Percentiles rank a stretch among this genome's conserved stretches.
Evolutionary conservation across 2,113 vertebrate genomes (phyloP).

Genomic region (Thalassoma bifasciatum): DNA sequence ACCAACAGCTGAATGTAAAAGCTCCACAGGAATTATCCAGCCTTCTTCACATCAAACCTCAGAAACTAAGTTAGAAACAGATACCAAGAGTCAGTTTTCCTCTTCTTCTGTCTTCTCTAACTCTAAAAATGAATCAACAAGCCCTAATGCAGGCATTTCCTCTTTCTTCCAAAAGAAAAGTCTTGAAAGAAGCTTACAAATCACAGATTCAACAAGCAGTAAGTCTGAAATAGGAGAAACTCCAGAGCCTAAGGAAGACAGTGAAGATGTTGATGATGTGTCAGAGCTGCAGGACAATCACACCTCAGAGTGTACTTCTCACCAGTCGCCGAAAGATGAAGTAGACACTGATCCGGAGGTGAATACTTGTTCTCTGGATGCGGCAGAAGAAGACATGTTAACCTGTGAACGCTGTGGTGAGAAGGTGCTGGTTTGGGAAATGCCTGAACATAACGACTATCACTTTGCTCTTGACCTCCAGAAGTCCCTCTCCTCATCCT

Average conservation of each 20-base stretch:
- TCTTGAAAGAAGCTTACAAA: conserved; percentile 49
- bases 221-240: conserved; percentile 1
- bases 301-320: neutral
- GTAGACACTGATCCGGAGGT: neutral
- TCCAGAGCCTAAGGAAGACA: neutral
- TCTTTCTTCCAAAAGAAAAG: conserved; percentile 80
- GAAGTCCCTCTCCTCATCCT: conserved; percentile 83
- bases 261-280: conserved; percentile 1
- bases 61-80: conserved; percentile 15
- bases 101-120: conserved; percentile 9
- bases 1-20: conserved; percentile 7
- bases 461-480: conserved; percentile 95
- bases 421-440: conserved; percentile 89
- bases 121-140: conserved; percentile 8
- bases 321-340: neutral
- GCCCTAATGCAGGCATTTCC: conserved; percentile 42
- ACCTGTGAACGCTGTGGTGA: conserved; percentile 89
- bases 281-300: conserved; percentile 1
- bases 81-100: neutral
- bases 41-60: neutral
- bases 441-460: conserved; percentile 94
- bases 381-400: conserved; percentile 80
- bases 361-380: neutral
- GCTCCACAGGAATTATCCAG: neutral
- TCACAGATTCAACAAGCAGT: neutral